These are phyloP conservation scores for Anabacerthia variegaticeps DNA, from an alignment of 2,797 vertebrate species.

Conservation along the genomic window DNA sequence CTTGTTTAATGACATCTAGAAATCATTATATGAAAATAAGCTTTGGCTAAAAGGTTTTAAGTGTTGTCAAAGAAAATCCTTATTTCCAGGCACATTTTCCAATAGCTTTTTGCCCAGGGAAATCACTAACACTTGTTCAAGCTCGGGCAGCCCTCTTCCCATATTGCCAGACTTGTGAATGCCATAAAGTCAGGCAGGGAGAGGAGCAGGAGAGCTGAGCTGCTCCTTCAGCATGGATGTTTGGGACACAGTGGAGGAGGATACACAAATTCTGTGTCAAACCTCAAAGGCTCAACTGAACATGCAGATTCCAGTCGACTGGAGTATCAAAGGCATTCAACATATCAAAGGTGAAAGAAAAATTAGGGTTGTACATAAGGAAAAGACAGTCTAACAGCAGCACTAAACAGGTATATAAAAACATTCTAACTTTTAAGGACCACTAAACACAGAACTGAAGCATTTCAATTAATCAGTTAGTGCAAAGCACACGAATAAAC, in stretches of 20 bases:
- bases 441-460: background rate
- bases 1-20: background rate
- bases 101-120: background rate
- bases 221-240: background rate
- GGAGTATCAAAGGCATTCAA: background rate
- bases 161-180: background rate
- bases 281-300: background rate
- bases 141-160: background rate
- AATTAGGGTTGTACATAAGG: background rate
- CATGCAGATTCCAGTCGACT: background rate
- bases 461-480: background rate
- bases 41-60: background rate
- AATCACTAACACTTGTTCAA: background rate
- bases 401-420: background rate
- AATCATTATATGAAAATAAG: background rate
- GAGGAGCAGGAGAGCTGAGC: background rate
- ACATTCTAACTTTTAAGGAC: background rate
- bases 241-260: rapidly evolving
- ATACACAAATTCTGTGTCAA: background rate
- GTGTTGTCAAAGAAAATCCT: background rate
- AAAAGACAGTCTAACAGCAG: background rate
- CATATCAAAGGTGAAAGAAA: background rate
- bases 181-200: background rate
- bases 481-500: background rate
- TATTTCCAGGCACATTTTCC: background rate